Evolutionary conservation across 92 coral and sea anemone genomes (phyloP), one percentile per base, ranked within the genome.

Genomic region (Epizoanthus ramosus): DNA sequence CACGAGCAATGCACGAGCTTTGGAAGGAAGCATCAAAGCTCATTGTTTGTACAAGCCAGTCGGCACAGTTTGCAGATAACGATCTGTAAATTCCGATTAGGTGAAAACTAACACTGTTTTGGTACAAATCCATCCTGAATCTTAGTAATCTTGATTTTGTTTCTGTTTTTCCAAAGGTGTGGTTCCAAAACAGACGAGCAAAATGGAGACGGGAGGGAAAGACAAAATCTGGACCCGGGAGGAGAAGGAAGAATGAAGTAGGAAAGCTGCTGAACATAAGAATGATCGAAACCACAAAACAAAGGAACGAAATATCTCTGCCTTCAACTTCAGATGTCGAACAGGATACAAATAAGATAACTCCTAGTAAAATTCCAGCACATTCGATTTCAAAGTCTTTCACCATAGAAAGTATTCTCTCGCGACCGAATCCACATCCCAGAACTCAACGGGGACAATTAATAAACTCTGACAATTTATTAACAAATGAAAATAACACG

Each of bases 151-250:
- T 24, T 70, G 14, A 17, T 45, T 58, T 84, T 56, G 33, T 53
- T 53, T 52, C 59, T 67, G 77, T 23, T 63, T 16, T 70, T 47
- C 33, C 16, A 23, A 71, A 97, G 99, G 99, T 97, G 35, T 97
- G 99, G 99, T 97, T 97, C 80, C 99, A 94, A 77, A 97, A 97
- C 87, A 79, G 99, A 76, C 83, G 99, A 53, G 98, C 99, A 16
- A 91, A 93, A 79, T 86, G 89, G 88, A 79, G 99, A 76, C 76
- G 99, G 73, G 98, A 97, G 43, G 99, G 95, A 31, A 97, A 97
- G 57, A 94, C 95, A 22, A 93, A 88, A 45, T 95, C 99, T 10
- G 86, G 93, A 15, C 99, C 98, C 3, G 99, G 98, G 54, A 79
- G 98, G 67, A 84, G 99, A 77, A 92, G 89, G 80, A 95, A 94